Conservation (phyloP, 2,113 vertebrate species). For the Stercorarius parasiticus region DNA sequence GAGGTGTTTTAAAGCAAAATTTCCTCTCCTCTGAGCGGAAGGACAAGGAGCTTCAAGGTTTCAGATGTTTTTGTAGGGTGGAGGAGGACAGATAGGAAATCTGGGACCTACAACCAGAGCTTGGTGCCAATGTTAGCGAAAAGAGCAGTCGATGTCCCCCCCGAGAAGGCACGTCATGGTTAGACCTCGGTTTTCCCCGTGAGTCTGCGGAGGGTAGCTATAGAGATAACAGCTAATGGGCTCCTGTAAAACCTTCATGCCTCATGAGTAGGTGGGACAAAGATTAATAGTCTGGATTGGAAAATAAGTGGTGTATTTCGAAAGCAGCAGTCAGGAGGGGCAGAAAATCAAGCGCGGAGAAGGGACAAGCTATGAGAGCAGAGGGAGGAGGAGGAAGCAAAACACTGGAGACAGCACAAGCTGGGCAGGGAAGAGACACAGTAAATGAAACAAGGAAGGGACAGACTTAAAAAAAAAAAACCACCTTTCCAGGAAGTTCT, state of each 20-base stretch:
- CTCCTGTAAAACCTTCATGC: slow-evolving; percentile 40
- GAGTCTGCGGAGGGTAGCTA: neutral
- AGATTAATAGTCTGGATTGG: slow-evolving; percentile 6
- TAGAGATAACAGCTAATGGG: slow-evolving; percentile 18
- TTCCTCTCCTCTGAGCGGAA: neutral
- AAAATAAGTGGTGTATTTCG: neutral
- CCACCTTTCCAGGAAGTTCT: neutral
- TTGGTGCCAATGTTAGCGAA: neutral
- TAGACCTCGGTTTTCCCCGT: neutral
- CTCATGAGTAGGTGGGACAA: slow-evolving; percentile 31
- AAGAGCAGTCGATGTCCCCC: neutral
- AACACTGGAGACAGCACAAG: neutral
- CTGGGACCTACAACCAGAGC: neutral
- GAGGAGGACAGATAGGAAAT: neutral
- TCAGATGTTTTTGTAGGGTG: neutral
- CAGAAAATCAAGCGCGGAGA: neutral
- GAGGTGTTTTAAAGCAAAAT: neutral
- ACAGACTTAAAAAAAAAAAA: neutral
- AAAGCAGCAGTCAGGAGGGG: neutral
- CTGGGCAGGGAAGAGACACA: neutral
- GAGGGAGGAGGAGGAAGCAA: neutral
- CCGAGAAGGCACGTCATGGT: neutral
- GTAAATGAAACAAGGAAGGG: neutral
- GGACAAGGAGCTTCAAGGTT: neutral
- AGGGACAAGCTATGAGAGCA: neutral